phyloP scores from a whole-genome alignment of 2,888 invertebrate species.

The Meta bourneti region DNA sequence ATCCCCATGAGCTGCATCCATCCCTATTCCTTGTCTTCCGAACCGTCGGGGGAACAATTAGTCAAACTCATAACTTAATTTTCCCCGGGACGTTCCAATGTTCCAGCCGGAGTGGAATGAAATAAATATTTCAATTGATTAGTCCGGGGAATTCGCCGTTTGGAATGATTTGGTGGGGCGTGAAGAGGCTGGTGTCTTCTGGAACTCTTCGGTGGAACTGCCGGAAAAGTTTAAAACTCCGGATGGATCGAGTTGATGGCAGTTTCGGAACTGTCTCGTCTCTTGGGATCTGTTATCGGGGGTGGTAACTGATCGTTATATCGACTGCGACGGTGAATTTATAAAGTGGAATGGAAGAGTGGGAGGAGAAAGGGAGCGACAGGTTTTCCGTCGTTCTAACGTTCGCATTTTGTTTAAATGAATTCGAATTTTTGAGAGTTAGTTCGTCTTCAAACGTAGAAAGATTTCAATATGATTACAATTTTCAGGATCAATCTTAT shows the following conservation, averaged over 20 bases:
- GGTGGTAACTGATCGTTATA: neutral
- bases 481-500: too few species aligned
- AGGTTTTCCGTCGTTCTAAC: neutral
- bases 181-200: neutral
- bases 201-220: neutral
- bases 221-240: neutral
- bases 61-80: conserved; percentile 64
- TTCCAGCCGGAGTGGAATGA: neutral
- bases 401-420: too few species aligned
- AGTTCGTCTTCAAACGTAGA: too few species aligned
- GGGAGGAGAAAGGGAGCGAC: neutral
- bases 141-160: neutral
- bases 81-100: neutral
- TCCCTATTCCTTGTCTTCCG: conserved; percentile 6
- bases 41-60: conserved; percentile 21
- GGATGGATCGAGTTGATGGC: neutral
- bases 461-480: too few species aligned
- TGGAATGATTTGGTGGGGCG: neutral
- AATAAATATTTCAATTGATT: conserved; percentile 32
- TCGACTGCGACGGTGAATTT: neutral
- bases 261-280: neutral
- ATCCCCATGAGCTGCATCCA: conserved; percentile 31
- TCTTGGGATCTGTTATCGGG: neutral
- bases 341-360: neutral
- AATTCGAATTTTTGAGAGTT: too few species aligned